Conservation (phyloP, 30 jellyfish, hydroid and myxozoan genomes). For the Aurelia coerulea region DNA sequence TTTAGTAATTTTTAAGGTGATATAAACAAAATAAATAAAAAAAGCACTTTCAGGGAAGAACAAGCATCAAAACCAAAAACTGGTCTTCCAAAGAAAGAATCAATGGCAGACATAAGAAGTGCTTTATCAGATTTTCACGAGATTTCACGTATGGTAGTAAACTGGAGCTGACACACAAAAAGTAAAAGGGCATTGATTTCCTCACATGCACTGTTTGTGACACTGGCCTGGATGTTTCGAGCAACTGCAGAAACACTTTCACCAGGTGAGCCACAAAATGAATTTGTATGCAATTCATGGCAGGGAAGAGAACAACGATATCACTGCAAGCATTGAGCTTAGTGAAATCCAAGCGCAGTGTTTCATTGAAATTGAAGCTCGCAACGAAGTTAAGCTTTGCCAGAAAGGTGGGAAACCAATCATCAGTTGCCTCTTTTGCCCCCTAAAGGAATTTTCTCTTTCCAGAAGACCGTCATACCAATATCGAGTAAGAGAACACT, state of each 20-base stretch:
- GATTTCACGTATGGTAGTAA: slow-evolving; percentile 6
- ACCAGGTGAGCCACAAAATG: slow-evolving; percentile 24
- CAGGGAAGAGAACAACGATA: not conserved
- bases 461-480: slow-evolving; percentile 22
- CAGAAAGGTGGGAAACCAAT: slow-evolving; percentile 4
- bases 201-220: slow-evolving; percentile 25
- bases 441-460: not conserved
- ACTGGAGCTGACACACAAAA: slow-evolving; percentile 17
- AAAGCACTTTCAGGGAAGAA: not conserved
- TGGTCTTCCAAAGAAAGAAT: not conserved
- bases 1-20: not conserved
- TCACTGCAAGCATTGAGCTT: slow-evolving; percentile 3
- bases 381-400: slow-evolving; percentile 1
- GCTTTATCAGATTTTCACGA: slow-evolving; percentile 23
- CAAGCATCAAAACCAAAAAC: slow-evolving; percentile 5
- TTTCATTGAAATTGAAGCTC: slow-evolving; percentile 37
- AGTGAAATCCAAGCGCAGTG: slow-evolving; percentile 11
- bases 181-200: slow-evolving; percentile 1
- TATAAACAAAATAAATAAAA: too few relatives aligned
- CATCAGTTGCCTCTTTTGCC: slow-evolving; percentile 20
- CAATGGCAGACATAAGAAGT: not conserved
- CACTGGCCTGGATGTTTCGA: slow-evolving; percentile 13
- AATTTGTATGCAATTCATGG: slow-evolving; percentile 14
- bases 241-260: slow-evolving; percentile 25
- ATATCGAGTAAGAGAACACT: slow-evolving; percentile 14